These are phyloP conservation scores for Acanthisitta chloris DNA, from an alignment of 2,113 vertebrate genomes.

Conservation along the genomic window DNA sequence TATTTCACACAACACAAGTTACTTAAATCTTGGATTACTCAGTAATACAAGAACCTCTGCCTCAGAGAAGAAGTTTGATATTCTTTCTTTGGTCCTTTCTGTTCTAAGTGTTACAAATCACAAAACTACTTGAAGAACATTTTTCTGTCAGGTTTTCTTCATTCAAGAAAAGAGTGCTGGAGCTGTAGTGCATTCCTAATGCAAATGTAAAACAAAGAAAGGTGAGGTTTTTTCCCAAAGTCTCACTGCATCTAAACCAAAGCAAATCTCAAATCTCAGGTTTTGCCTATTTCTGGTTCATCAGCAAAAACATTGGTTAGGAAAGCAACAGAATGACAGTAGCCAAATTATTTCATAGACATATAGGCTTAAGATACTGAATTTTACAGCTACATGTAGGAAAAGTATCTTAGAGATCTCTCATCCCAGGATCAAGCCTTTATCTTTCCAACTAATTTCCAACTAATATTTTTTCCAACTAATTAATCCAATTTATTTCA, in stretches of 20 bases:
- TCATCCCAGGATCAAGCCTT: neutral
- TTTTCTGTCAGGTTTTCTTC: neutral
- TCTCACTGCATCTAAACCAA: neutral
- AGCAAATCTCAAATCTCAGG: neutral
- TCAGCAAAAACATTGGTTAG: neutral
- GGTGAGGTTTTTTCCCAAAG: neutral
- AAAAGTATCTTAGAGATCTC: neutral
- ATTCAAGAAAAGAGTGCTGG: neutral
- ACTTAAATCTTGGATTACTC: neutral
- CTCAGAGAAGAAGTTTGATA: neutral
- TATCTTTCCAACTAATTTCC: neutral
- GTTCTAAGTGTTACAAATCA: neutral
- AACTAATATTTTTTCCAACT: neutral
- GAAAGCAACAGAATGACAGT: neutral
- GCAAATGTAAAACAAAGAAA: neutral
- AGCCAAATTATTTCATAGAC: neutral
- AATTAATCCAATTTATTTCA: neutral
- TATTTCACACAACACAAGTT: neutral
- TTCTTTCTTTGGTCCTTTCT: neutral
- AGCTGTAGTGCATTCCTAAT: neutral
- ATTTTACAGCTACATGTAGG: neutral
- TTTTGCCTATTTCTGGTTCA: neutral
- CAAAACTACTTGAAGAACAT: neutral
- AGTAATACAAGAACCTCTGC: neutral
- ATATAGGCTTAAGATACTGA: neutral